These are phyloP conservation scores for Lasioglossum albipes DNA, from an alignment of 1,140 invertebrate species.

Conservation along the genomic window DNA sequence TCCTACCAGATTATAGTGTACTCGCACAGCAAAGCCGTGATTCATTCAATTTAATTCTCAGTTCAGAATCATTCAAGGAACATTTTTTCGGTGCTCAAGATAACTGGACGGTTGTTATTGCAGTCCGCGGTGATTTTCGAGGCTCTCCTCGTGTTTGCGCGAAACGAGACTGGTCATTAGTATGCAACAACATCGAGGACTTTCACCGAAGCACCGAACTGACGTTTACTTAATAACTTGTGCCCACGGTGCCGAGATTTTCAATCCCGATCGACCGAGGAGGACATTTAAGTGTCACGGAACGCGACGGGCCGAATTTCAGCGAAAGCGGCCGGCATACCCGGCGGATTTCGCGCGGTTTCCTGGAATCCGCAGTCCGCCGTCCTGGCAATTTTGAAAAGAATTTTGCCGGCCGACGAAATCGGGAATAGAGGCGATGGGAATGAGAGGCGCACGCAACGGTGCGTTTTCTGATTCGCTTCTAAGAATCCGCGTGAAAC, in stretches of 20 bases:
- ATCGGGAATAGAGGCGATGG: not conserved
- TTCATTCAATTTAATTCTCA: too few relatives aligned
- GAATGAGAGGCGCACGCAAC: slow-evolving; percentile 4
- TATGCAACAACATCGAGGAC: not conserved
- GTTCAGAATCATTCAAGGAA: not conserved
- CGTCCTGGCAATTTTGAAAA: not conserved
- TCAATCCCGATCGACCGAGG: not conserved
- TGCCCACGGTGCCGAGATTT: slow-evolving; percentile 1
- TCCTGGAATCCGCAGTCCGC: not conserved
- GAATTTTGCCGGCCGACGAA: not conserved
- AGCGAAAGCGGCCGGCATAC: not conserved
- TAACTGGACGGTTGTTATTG: not conserved
- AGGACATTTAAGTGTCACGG: slow-evolving; percentile 22
- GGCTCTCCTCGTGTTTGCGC: not conserved
- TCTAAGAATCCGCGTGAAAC: too few relatives aligned
- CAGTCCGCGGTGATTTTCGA: not conserved
- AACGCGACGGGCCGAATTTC: slow-evolving; percentile 26
- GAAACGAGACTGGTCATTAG: slow-evolving; percentile 4
- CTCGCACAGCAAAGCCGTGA: too few relatives aligned
- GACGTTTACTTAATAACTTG: slow-evolving; percentile 16
- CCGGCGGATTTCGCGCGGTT: not conserved
- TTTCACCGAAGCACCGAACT: slow-evolving; percentile 18
- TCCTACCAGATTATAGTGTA: too few relatives aligned
- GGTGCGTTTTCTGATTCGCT: not conserved
- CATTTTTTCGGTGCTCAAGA: not conserved